Percentiles rank a stretch among this genome's conserved stretches.
Conservation (phyloP, 1,140 invertebrate genomes). For the Papilio machaon region DNA sequence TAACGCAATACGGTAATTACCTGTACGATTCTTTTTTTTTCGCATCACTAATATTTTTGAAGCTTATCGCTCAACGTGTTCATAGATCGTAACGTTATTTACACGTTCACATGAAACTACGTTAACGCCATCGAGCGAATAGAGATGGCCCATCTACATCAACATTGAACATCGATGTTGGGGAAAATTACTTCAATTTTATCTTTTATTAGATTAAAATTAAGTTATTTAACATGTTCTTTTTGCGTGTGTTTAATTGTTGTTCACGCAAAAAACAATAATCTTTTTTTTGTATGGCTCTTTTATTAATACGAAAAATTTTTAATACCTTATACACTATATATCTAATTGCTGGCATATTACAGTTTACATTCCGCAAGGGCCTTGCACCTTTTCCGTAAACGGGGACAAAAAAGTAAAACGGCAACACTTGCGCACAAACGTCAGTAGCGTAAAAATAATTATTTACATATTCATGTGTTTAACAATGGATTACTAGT, state of each 20-base stretch:
- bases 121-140: constrained; percentile 44
- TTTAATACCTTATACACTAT: constrained; percentile 44
- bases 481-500: constrained; percentile 74
- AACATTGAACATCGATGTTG: constrained; percentile 8
- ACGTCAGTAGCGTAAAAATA: constrained; percentile 66
- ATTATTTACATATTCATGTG: constrained; percentile 70
- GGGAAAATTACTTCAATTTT: not conserved
- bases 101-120: constrained; percentile 62
- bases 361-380: constrained; percentile 25
- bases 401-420: constrained; percentile 48
- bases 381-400: constrained; percentile 41
- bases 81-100: constrained; percentile 70
- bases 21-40: constrained; percentile 58
- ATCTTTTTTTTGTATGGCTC: too few relatives aligned
- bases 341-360: not conserved
- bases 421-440: constrained; percentile 59
- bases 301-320: constrained; percentile 40
- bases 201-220: not conserved
- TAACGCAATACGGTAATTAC: constrained; percentile 73
- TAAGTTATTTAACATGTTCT: not conserved
- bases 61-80: constrained; percentile 69
- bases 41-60: constrained; percentile 69
- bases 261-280: not conserved
- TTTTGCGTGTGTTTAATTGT: not conserved
- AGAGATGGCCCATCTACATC: constrained; percentile 2